phyloP scores from a whole-genome alignment of 2,797 vertebrate species.

The Cichlasoma orientale region DNA sequence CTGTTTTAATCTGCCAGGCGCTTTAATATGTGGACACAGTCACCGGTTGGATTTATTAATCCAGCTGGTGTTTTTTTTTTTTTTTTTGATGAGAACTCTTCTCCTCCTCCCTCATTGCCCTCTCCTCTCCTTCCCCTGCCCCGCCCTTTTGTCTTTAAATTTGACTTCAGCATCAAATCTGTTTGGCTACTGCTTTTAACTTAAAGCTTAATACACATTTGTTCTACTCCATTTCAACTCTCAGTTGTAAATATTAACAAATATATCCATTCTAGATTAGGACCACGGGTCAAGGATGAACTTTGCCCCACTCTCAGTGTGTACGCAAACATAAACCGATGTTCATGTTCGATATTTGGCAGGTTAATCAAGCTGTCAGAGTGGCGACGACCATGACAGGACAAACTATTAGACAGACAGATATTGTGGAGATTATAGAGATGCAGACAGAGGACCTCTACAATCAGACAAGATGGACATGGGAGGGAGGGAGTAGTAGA shows the following conservation, averaged over 20 bases:
- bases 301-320: slow-evolving; percentile 27
- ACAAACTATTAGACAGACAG: slow-evolving; percentile 62
- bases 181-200: slow-evolving; percentile 13
- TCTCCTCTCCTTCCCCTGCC: slow-evolving; percentile 23
- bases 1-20: slow-evolving; percentile 71
- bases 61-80: slow-evolving; percentile 71
- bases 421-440: slow-evolving; percentile 63
- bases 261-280: background rate
- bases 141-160: slow-evolving; percentile 21
- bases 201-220: background rate
- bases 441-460: slow-evolving; percentile 61
- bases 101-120: slow-evolving; percentile 40
- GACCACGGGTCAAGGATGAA: background rate
- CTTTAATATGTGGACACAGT: slow-evolving; percentile 73
- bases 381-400: background rate
- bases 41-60: slow-evolving; percentile 78
- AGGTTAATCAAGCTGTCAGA: slow-evolving; percentile 14
- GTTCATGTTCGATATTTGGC: slow-evolving; percentile 15
- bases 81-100: slow-evolving; percentile 56
- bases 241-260: slow-evolving; percentile 8
- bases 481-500: slow-evolving; percentile 61
- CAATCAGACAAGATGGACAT: slow-evolving; percentile 67
- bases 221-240: background rate
- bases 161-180: slow-evolving; percentile 31
- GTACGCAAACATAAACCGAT: slow-evolving; percentile 31